phyloP scores from a whole-genome alignment of 2,888 invertebrate genomes.

The Psylliodes chrysocephalus region DNA sequence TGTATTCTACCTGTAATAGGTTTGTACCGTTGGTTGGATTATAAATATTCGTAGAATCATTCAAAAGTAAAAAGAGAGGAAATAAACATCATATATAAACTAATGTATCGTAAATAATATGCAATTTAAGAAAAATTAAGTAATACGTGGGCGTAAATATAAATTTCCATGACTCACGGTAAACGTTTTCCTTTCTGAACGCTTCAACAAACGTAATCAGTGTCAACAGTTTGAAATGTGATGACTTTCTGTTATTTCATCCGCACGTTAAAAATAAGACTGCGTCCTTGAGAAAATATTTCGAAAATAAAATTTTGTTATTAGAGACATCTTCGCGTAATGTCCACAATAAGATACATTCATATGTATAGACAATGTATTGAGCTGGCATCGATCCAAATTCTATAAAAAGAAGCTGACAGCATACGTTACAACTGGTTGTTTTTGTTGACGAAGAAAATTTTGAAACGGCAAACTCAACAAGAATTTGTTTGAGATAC shows the following conservation, averaged over 20 bases:
- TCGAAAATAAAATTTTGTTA: conserved; percentile 24
- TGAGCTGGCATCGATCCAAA: conserved; percentile 32
- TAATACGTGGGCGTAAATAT: background rate
- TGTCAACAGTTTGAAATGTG: conserved; percentile 16
- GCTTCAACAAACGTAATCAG: conserved; percentile 8
- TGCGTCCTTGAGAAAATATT: conserved; percentile 25
- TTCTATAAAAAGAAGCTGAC: conserved; percentile 41
- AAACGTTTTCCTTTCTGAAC: conserved; percentile 4
- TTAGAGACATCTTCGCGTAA: conserved; percentile 29
- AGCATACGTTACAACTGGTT: conserved; percentile 28
- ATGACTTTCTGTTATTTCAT: conserved; percentile 1
- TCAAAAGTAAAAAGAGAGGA: too few relatives aligned
- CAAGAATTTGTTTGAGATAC: conserved; percentile 24
- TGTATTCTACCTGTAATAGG: too few relatives aligned
- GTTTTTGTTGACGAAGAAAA: conserved; percentile 35
- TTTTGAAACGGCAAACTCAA: conserved; percentile 20
- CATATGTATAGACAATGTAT: conserved; percentile 27
- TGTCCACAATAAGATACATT: conserved; percentile 29
- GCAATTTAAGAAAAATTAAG: too few relatives aligned
- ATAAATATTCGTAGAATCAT: too few relatives aligned
- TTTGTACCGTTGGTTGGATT: too few relatives aligned
- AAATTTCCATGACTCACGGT: conserved; percentile 8
- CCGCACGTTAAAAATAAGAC: conserved; percentile 20
- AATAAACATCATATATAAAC: too few relatives aligned
- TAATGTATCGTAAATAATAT: too few relatives aligned